Conservation (phyloP, 1,140 invertebrate species). For the Zaprionus camerounensis region DNA sequence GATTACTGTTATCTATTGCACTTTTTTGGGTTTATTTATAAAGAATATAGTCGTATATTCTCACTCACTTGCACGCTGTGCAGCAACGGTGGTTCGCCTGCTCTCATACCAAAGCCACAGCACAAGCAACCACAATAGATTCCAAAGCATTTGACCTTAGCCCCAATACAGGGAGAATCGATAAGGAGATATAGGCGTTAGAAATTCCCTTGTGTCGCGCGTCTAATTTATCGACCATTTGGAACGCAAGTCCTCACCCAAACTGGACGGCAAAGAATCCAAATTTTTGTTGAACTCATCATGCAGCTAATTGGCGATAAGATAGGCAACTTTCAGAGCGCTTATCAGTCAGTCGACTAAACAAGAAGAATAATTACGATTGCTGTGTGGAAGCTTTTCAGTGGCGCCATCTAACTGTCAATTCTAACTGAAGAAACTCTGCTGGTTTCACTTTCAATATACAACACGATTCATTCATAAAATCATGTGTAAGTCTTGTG, state of each 20-base stretch:
- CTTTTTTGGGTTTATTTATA: background rate
- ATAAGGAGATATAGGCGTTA: conserved; percentile 22
- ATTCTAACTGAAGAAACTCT: background rate
- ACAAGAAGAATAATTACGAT: conserved; percentile 10
- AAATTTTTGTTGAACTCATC: conserved; percentile 50
- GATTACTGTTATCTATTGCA: background rate
- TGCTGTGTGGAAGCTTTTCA: conserved; percentile 24
- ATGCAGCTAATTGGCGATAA: conserved; percentile 70
- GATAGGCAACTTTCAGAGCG: conserved; percentile 58
- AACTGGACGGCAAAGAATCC: conserved; percentile 48
- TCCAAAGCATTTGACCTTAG: conserved; percentile 63
- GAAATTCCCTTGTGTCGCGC: background rate
- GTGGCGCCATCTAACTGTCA: conserved; percentile 56
- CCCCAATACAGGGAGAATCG: conserved; percentile 11
- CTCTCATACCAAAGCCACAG: conserved; percentile 57
- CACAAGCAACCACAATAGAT: conserved; percentile 58
- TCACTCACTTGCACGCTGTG: conserved; percentile 54
- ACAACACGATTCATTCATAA: conserved; percentile 56
- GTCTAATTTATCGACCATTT: conserved; percentile 16
- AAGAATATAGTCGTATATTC: background rate
- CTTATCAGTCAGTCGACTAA: conserved; percentile 49
- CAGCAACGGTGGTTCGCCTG: conserved; percentile 2
- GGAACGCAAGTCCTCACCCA: conserved; percentile 41
- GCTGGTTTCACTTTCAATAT: conserved; percentile 50
- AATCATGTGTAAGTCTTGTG: conserved; percentile 38